Conservation (phyloP, 2,888 invertebrate species). For the Lordiphosa andalusiaca region DNA sequence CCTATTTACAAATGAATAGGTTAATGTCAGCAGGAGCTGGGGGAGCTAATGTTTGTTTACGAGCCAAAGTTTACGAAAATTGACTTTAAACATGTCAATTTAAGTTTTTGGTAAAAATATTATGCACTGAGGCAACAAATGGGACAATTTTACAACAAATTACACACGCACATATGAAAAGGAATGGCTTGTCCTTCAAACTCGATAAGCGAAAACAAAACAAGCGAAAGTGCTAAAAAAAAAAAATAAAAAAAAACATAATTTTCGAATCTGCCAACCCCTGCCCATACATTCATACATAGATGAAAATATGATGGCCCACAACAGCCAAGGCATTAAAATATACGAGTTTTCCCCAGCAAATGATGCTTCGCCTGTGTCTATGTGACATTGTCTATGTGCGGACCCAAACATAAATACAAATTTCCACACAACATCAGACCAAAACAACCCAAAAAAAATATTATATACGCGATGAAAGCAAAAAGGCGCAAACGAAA, state of each 20-base stretch:
- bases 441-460: conserved; percentile 26
- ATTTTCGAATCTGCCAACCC: conserved; percentile 47
- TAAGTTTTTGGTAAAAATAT: conserved; percentile 25
- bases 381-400: conserved; percentile 37
- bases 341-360: conserved; percentile 52
- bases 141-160: conserved; percentile 40
- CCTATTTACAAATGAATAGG: conserved; percentile 74
- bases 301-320: conserved; percentile 62
- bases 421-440: conserved; percentile 64
- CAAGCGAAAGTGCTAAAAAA: conserved; percentile 72
- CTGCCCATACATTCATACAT: conserved; percentile 14
- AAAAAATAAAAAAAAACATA: conserved; percentile 72
- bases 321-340: conserved; percentile 63
- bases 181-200: conserved; percentile 72
- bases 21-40: conserved; percentile 47
- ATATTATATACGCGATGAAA: conserved; percentile 61
- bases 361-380: conserved; percentile 60
- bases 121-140: conserved; percentile 1
- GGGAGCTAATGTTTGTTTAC: conserved; percentile 52
- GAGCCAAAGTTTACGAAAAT: conserved; percentile 59
- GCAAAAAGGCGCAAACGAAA: conserved; percentile 31
- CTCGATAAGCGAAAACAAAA: conserved; percentile 74
- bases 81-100: conserved; percentile 73
- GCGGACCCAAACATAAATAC: conserved; percentile 65
- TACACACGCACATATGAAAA: background rate